Percentiles rank a stretch among this genome's conserved stretches.
These are phyloP conservation scores for Drosophila truncata DNA, from an alignment of 1,140 invertebrate species.

Conservation along the genomic window DNA sequence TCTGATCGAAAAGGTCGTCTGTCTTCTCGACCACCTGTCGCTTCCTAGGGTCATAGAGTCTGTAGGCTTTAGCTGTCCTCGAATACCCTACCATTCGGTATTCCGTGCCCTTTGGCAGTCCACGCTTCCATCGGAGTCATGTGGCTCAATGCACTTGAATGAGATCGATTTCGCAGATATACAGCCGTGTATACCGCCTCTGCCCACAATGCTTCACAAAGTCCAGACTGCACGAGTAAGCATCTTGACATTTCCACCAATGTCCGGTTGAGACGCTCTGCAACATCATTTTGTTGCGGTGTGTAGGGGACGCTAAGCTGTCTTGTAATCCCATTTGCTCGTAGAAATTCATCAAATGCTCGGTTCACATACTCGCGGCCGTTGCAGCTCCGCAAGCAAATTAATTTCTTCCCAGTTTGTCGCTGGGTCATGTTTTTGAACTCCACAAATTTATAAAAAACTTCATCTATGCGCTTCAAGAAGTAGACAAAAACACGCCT, in stretches of 20 bases:
- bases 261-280: no score
- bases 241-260: no score
- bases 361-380: background rate
- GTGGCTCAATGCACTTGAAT: background rate
- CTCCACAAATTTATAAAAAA: slow-evolving; percentile 3
- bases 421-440: slow-evolving; percentile 7
- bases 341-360: background rate
- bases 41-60: no score
- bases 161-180: background rate
- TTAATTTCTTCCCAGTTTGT: background rate
- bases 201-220: no score
- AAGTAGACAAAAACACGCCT: slow-evolving; percentile 4
- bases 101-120: background rate
- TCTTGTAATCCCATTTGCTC: no score
- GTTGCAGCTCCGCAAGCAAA: background rate
- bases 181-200: no score
- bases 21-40: no score
- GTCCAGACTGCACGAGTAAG: no score
- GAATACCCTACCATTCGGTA: no score
- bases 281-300: no score
- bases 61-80: background rate
- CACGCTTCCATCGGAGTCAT: background rate
- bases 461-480: background rate
- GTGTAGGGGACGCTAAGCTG: no score
- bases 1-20: background rate